A percentile compares a stretch with the other conserved stretches of the same genome.
These are phyloP conservation scores for Labrus mixtus DNA, from an alignment of 2,113 vertebrate genomes.

Conservation along the genomic window DNA sequence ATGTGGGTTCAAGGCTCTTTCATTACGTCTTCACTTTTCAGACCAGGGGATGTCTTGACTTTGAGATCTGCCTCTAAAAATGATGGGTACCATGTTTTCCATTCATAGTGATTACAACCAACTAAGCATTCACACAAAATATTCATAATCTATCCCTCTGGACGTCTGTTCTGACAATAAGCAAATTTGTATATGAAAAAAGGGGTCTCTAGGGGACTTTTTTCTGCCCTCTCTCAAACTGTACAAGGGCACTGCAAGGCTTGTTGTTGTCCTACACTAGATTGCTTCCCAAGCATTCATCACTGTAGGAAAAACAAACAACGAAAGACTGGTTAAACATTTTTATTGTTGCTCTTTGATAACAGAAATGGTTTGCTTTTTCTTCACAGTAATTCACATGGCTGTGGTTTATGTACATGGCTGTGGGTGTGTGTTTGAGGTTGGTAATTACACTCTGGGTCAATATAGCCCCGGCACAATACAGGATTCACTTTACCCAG, in stretches of 20 bases:
- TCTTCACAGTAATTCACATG: not conserved
- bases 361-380: not conserved
- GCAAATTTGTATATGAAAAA: slow-evolving; percentile 36
- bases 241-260: not conserved
- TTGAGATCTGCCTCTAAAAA: not conserved
- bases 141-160: slow-evolving; percentile 1
- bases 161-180: slow-evolving; percentile 4
- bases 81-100: not conserved
- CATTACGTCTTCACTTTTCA: too few species aligned
- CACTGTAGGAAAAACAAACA: slow-evolving; percentile 5
- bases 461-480: not conserved
- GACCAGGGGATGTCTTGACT: not conserved
- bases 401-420: not conserved
- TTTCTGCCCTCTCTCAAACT: slow-evolving; percentile 23
- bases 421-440: not conserved
- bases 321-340: not conserved
- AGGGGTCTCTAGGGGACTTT: slow-evolving; percentile 33
- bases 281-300: slow-evolving; percentile 12
- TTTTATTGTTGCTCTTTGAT: slow-evolving; percentile 2
- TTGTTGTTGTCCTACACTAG: slow-evolving; percentile 15
- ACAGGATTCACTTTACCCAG: not conserved
- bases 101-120: not conserved
- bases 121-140: slow-evolving; percentile 1
- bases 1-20: too few species aligned
- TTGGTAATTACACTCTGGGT: not conserved